Evolutionary conservation across 2,113 vertebrate species (phyloP), one percentile per base, ranked within the genome.

Genomic region (Sciurus niger): DNA sequence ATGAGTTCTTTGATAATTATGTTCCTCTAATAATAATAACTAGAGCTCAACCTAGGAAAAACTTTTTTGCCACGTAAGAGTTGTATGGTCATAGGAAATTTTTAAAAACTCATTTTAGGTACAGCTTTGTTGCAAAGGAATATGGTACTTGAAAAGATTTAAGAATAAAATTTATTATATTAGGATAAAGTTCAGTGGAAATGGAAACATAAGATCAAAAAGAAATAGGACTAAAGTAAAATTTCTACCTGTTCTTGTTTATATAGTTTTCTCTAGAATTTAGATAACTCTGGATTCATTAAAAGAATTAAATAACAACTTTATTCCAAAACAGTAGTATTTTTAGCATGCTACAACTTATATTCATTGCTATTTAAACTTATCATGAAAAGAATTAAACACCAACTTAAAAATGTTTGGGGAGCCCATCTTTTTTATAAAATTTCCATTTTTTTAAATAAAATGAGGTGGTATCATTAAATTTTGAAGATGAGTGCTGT

Each of bases 261-360:
- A 25, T 51, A 73, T 34, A 68, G 11, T 86, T 92, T 12, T 37
- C 14, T 76, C 40, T 89, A 18, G 24, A n/a, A 76, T 90, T 95
- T 72, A 87, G 22, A 65, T 92, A 72, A 60, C 20, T 73, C 17
- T 79, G 34, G 2, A 83, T 70, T 86, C 46, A 74, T 83, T 89
- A 67, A 65, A 63, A 79, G 28, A 90, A 86, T 53, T 68, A 70
- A 40, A 0, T 58, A 70, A 34, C 37, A 46, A 25, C 83, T 86
- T 90, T 94, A 88, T 93, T 70, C 32, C 16, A 83, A 93, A 93
- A 73, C 63, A 93, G 34, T 34, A 43, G 6, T 79, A 70, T 68
- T 85, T 89, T 92, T 94, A 73, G 10, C 74, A 53, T 82, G n/a
- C 1, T 53, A 10, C 4, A 53, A 51, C 48, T 48, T 84, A 68